phyloP scores from a whole-genome alignment of 2,888 invertebrate species.

The Zhuqinia jingwanae region DNA sequence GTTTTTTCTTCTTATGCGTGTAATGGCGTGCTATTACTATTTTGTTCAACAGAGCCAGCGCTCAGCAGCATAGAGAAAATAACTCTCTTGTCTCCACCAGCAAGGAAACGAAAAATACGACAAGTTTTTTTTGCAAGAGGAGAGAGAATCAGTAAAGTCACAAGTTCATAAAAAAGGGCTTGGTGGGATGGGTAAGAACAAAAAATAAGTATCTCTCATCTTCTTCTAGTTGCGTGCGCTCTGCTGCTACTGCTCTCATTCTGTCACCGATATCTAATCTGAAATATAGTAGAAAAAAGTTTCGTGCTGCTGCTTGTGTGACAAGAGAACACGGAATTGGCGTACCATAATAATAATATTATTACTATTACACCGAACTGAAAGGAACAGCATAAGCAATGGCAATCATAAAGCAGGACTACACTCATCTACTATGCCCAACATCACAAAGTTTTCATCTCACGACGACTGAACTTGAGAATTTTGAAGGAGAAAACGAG shows the following conservation, averaged over 20 bases:
- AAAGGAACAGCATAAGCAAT: neutral
- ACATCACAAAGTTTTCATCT: too few species aligned
- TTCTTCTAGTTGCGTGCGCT: neutral
- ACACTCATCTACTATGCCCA: too few species aligned
- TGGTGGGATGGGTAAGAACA: neutral
- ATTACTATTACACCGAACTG: slow-evolving; percentile 3
- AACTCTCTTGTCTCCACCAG: neutral
- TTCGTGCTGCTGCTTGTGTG: neutral
- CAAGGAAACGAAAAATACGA: neutral
- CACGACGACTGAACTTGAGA: slow-evolving; percentile 29
- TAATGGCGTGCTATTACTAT: neutral
- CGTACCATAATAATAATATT: slow-evolving; percentile 38
- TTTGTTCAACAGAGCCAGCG: neutral
- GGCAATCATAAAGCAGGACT: neutral
- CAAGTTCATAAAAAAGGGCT: slow-evolving; percentile 46
- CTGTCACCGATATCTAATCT: slow-evolving; percentile 41
- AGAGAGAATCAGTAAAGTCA: slow-evolving; percentile 11
- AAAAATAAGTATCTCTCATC: slow-evolving; percentile 1
- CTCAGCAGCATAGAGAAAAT: neutral
- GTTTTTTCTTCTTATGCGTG: too few species aligned
- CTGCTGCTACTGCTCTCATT: neutral
- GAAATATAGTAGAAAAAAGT: slow-evolving; percentile 6
- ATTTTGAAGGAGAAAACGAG: slow-evolving; percentile 32
- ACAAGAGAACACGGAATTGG: slow-evolving; percentile 38
- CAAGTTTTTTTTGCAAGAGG: neutral